Evolutionary conservation across 92 coral and sea anemone species (phyloP), one percentile per base, ranked within the genome.

Genomic region (Scolanthus callimorphus): DNA sequence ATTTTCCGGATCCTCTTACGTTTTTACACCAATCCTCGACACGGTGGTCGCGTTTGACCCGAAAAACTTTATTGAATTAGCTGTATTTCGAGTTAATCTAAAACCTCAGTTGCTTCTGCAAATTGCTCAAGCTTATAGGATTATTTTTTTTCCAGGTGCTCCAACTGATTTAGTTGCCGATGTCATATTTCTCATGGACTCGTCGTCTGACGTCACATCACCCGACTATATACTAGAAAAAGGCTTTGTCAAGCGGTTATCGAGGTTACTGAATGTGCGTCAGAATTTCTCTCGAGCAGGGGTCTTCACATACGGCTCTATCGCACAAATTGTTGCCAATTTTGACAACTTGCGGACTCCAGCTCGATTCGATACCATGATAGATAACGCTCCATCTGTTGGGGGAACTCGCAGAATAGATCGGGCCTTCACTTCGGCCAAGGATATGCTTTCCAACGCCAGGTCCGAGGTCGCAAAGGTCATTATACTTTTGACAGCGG

Each of bases 241-340:
- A 30, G 68, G 58, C 27, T 71, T 77, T 20, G 80, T 85, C 3
- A 85, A 74, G 15, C 29, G 57, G 22, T 57, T 86, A 38, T 59
- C 84, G n/a, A 65, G 69, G 17, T 54, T 69, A 17, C 67, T 86
- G 11, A 71, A 76, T 51, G 59, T 81, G 17, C 29, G 55, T 15
- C 69, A 60, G 0, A 84, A 82, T n/a, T 49, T 63, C 43, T 78
- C 95, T 20, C 79, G 95, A 19, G 89, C 81, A 0, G 80, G 81
- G 27, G 17, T 84, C 48, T 51, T 82, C n/a, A 62, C 72, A 0
- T 82, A 70, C 29, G 95, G 85, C 6, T 55, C 29, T 37, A 48
- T 52, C 17, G 74, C 81, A 2, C 48, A 37, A 38, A 69, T 55
- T 15, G 63, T 65, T 2, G 64, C 73, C 39, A 57, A 49, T 31